Base-by-base conservation (phyloP, 2,113 vertebrate species). In the Sylvietta virens region DNA sequence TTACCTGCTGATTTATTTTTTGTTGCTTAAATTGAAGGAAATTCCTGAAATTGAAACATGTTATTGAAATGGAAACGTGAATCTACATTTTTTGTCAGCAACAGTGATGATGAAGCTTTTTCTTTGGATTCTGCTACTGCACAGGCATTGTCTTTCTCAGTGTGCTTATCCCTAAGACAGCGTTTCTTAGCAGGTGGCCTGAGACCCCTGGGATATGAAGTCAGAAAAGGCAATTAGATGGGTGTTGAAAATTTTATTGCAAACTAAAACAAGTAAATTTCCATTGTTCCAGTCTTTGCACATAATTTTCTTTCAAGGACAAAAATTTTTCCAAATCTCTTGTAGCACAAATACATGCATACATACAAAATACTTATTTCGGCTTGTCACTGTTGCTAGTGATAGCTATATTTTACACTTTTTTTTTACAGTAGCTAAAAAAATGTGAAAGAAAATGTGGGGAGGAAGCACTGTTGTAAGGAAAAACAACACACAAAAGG, bases 241-340 rank as follows among this genome's bases (percentile, higher is more conserved):
- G 30, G 69, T 86, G 39, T 66, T 89, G 77, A 92, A 95, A 84
- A 89, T 86, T 81, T 86, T 81, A 89, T 91, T 88, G 35, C 27
- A 78, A 81, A 37, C 35, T 37, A 50, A 81, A 94, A 7, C 37
- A 86, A 70, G 56, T 61, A 87, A 27, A 56, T 92, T 73, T 30
- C 28, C 12, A 20, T 90, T 83, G 50, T 86, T 95, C 60, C 47
- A 74, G 35, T 71, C 42, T 40, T 81, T 66, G 58, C 42, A 92
- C 58, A 33, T 61, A 23, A 61, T 86, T 95, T 65, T 70, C 20
- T 81, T 84, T 66, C 73, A 88, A 83, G 60, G 53, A 66, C 35
- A 73, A 67, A 8, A 2, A 2, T 20, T 20, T 76, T n/a, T 35
- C 8, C 2, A 11, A 51, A 48, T 57, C 3, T 50, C 22, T 69